A percentile compares a stretch with the other conserved stretches of the same genome.
Conservation (phyloP, 37 sponge, comb jelly and placozoan species). For the Cladorhizidae sp. region DNA sequence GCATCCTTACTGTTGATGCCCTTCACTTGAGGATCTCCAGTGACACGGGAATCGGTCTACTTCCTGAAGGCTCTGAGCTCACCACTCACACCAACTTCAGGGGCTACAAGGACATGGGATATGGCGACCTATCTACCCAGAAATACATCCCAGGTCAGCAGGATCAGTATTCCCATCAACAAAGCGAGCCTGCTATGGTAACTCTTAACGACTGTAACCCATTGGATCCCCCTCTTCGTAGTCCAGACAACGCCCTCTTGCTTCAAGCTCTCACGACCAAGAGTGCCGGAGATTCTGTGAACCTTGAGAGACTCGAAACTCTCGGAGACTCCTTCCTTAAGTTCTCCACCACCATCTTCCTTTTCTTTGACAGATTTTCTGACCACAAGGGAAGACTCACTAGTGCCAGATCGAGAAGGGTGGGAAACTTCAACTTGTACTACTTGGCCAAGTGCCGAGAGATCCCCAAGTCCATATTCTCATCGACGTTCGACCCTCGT, state of each 20-base stretch:
- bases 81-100: slow-evolving; percentile 29
- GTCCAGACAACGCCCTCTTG: slow-evolving; percentile 65
- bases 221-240: neutral
- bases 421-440: slow-evolving; percentile 83
- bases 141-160: neutral
- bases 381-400: slow-evolving; percentile 85
- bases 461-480: slow-evolving; percentile 25
- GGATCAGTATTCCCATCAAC: no score
- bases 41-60: slow-evolving; percentile 47
- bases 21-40: slow-evolving; percentile 27
- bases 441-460: slow-evolving; percentile 41
- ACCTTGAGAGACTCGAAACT: slow-evolving; percentile 90
- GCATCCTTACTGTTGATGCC: slow-evolving; percentile 62
- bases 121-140: slow-evolving; percentile 20
- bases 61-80: neutral
- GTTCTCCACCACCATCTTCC: slow-evolving; percentile 64
- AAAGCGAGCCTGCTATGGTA: slow-evolving; percentile 8
- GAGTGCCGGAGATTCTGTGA: slow-evolving; percentile 72
- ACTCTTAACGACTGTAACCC: neutral
- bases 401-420: slow-evolving; percentile 31
- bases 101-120: slow-evolving; percentile 58
- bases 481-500: slow-evolving; percentile 34
- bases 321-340: slow-evolving; percentile 97
- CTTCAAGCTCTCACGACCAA: slow-evolving; percentile 80
- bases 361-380: slow-evolving; percentile 49